Conservation (phyloP, 1,140 invertebrate species). For the Magallana angulata region DNA sequence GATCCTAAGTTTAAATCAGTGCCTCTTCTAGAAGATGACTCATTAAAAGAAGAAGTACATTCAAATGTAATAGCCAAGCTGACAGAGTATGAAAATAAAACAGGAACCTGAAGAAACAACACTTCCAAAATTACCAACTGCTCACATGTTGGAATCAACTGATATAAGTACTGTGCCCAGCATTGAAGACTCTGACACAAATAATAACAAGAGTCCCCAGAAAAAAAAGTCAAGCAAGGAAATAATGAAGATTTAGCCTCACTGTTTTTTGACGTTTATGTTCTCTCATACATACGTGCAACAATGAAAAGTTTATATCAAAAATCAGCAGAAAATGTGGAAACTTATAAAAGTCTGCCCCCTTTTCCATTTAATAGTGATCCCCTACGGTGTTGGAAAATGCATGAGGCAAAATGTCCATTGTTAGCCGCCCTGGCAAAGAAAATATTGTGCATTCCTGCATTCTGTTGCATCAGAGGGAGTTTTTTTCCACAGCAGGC, state of each 20-base stretch:
- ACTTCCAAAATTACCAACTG: not conserved
- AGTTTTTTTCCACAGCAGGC: conserved; percentile 42
- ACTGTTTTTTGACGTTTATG: conserved; percentile 25
- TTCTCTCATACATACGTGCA: not conserved
- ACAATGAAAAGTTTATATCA: conserved; percentile 22
- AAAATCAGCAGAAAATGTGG: not conserved
- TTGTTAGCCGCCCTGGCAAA: not conserved
- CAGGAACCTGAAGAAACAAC: not conserved
- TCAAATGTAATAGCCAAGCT: not conserved
- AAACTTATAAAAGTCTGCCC: not conserved
- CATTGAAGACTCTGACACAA: conserved; percentile 1
- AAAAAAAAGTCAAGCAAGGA: conserved; percentile 10
- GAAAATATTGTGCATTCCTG: conserved; percentile 10
- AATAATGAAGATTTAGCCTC: not conserved
- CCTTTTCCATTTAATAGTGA: not conserved
- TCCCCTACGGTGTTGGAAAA: conserved; percentile 39
- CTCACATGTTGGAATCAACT: not conserved
- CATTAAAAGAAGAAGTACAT: conserved; percentile 19
- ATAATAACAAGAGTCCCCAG: not conserved
- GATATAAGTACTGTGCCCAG: not conserved
- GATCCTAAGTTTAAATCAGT: conserved; percentile 42
- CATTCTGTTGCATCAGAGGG: conserved; percentile 38
- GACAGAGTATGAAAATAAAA: conserved; percentile 5
- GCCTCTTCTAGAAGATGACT: conserved; percentile 18
- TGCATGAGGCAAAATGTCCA: conserved; percentile 24